Conservation (phyloP, 1,140 invertebrate species). For the Lordiphosa stackelbergi region DNA sequence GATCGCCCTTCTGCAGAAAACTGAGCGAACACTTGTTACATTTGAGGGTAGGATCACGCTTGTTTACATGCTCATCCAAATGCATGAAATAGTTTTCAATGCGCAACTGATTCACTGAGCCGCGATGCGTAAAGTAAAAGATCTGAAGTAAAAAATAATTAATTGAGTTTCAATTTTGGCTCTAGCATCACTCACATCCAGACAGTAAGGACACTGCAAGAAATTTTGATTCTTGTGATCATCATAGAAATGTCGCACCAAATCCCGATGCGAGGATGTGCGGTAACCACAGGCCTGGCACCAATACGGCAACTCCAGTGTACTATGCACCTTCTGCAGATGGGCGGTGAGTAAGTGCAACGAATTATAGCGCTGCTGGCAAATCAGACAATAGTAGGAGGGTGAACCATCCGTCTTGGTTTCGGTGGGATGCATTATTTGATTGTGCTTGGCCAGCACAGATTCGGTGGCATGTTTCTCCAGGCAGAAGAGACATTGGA, state of each 20-base stretch:
- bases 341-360: constrained; percentile 84
- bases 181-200: constrained; percentile 79
- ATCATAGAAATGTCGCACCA: constrained; percentile 85
- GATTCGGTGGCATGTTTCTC: constrained; percentile 78
- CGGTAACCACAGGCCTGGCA: constrained; percentile 86
- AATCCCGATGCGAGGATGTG: constrained; percentile 85
- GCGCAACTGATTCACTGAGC: constrained; percentile 48
- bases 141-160: constrained; percentile 37
- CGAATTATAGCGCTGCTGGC: constrained; percentile 80
- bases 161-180: neutral
- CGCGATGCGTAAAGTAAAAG: constrained; percentile 66
- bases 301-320: constrained; percentile 87
- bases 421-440: constrained; percentile 80
- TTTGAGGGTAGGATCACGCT: constrained; percentile 46
- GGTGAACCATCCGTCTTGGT: constrained; percentile 79
- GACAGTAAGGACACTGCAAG: constrained; percentile 85
- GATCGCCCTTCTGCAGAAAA: constrained; percentile 74
- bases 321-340: constrained; percentile 85
- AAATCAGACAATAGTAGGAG: constrained; percentile 83
- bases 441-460: constrained; percentile 79
- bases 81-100: constrained; percentile 69
- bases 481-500: constrained; percentile 81
- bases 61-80: constrained; percentile 57
- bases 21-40: constrained; percentile 68
- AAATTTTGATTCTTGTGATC: constrained; percentile 81